Base-by-base conservation (phyloP, 2,888 invertebrate species). In the Eristalinus aeneus region DNA sequence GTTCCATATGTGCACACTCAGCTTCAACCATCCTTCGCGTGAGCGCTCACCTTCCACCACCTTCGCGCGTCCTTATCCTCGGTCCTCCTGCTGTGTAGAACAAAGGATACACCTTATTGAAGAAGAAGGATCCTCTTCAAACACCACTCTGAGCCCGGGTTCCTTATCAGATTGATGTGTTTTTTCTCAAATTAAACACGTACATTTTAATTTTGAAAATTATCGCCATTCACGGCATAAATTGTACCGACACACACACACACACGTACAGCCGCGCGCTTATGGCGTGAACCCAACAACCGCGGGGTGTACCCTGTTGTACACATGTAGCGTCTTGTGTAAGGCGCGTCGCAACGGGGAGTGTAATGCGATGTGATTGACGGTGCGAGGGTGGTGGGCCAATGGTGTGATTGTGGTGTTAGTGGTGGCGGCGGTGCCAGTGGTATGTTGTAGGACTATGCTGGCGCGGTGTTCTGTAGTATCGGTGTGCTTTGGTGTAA, bases 181-280 rank as follows among this genome's bases (percentile, higher is more conserved):
- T 86, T 86, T 46, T 86, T 86, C 86, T 86, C 86, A 86, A 86
- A 86, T 86, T 86, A 86, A 86, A 86, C 86, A 86, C 86, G 86
- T 86, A 86, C 86, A 86, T 86, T 86, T 86, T 86, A 86, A 86
- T 86, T 86, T 86, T 86, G 86, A 86, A 86, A 86, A 86, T 86
- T 82, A 86, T 86, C 86, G 86, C 86, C 77, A 76, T 86, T 82
- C 86, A 86, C 77, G 56, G 82, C 60, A 74, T 86, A 86, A 86
- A 82, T 82, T 82, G 82, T 77, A 71, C 71, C 46, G 74, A 69
- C 60, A 68, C 20, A 53, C 64, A 69, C 73, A 83, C 68, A 75
- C 71, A 63, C 84, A 72, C 71, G 75, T 71, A 79, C 79, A 23
- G 1, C 4, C 53, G n/a, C 10, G 16, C 12, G 3, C 23, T 39